phyloP scores from a whole-genome alignment of 2,888 invertebrate genomes.

The Drosophila greeni region DNA sequence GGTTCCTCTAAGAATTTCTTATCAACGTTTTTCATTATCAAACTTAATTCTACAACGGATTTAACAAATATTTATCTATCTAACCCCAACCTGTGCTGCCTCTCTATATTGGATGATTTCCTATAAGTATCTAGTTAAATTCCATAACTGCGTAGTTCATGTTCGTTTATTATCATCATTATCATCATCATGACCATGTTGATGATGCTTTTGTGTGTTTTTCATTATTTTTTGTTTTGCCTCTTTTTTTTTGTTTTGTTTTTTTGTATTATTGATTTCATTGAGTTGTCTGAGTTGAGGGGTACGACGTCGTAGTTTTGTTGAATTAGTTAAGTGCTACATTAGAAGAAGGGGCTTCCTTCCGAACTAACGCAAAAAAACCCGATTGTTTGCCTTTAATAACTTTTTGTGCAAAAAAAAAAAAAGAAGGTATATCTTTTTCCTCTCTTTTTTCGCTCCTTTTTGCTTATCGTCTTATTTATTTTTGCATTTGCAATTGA shows the following conservation, averaged over 20 bases:
- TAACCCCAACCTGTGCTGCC: constrained; percentile 14
- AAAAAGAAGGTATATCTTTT: background rate
- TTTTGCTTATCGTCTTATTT: constrained; percentile 12
- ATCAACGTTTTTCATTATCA: background rate
- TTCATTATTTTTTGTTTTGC: constrained; percentile 40
- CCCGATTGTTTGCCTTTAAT: constrained; percentile 24
- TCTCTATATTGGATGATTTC: constrained; percentile 15
- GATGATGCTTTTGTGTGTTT: constrained; percentile 60
- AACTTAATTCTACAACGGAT: background rate
- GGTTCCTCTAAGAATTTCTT: background rate
- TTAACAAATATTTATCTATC: constrained; percentile 1
- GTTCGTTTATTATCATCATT: constrained; percentile 35
- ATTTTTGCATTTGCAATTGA: constrained; percentile 35
- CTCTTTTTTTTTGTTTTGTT: constrained; percentile 16
- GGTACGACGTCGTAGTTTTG: constrained; percentile 62
- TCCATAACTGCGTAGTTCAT: constrained; percentile 62
- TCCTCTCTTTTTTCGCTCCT: constrained; percentile 1
- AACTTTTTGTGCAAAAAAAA: constrained; percentile 26
- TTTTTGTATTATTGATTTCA: constrained; percentile 55
- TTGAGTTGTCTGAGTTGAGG: constrained; percentile 33
- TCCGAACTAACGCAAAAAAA: constrained; percentile 7
- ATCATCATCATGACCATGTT: constrained; percentile 34
- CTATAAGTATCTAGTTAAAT: constrained; percentile 39
- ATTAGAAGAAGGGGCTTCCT: constrained; percentile 50
- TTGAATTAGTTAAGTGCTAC: constrained; percentile 71